These are phyloP conservation scores for Gorsachius goisagi DNA, from an alignment of 2,113 vertebrate species.

Conservation along the genomic window DNA sequence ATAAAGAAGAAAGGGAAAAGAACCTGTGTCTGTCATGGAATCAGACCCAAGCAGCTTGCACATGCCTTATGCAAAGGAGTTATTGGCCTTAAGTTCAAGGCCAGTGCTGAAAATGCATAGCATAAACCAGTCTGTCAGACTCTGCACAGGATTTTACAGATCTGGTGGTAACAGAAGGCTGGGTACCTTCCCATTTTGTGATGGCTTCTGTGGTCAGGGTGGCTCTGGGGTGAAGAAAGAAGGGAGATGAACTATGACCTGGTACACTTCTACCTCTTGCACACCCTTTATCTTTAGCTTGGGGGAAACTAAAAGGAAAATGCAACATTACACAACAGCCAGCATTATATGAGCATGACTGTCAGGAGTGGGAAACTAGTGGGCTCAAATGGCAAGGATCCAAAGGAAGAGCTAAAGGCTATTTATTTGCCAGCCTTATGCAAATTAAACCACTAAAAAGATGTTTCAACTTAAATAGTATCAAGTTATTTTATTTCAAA, in stretches of 20 bases:
- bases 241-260: background rate
- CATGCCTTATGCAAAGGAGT: background rate
- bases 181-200: background rate
- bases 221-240: background rate
- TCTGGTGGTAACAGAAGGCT: background rate
- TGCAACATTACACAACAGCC: fast-evolving
- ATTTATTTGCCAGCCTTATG: background rate
- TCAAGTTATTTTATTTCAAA: background rate
- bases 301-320: background rate
- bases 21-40: background rate
- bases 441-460: background rate
- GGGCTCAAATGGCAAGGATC: background rate
- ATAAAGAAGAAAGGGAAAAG: background rate
- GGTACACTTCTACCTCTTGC: background rate
- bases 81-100: background rate
- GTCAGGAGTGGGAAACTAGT: background rate
- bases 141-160: background rate
- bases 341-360: background rate
- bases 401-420: background rate
- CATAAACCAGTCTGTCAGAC: background rate
- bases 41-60: background rate
- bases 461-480: background rate
- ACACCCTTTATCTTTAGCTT: background rate
- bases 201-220: background rate
- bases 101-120: background rate